Base-by-base conservation (phyloP, 2,888 invertebrate genomes). In the Iphiclides podalirius region DNA sequence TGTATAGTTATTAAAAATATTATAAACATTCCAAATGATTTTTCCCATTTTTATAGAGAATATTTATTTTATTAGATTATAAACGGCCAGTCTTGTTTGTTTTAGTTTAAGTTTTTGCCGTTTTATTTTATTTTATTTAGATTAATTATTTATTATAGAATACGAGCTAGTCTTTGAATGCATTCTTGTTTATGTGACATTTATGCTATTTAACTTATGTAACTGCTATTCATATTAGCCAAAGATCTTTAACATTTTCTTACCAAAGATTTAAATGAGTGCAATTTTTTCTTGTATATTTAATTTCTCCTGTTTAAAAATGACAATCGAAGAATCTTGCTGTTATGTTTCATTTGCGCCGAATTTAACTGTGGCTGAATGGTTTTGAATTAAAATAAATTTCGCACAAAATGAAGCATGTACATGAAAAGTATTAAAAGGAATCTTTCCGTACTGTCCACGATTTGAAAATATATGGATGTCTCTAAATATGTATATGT, bases 201-300 rank as follows among this genome's bases (percentile, higher is more conserved):
- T 3, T 43, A 13, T 28, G 26, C 26, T 11, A 13, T 26, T 11
- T 12, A 13, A 37, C 16, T 41, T 4, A 31, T 13, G n/a, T n/a
- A 17, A 31, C n/a, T n/a, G 9, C 20, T 33, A 11, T 26, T 35
- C 9, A 17, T n/a, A 40, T 4, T 4, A 42, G 33, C 42, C 48
- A 42, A 48, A 48, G 47, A 34, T n/a, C 8, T n/a, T 39, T 15
- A 4, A 39, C 12, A 43, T 11, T 47, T 45, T 33, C 13, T 46
- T 31, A 52, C 54, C 54, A 54, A 54, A 54, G 54, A 52, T 28
- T 28, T 47, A 12, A 33, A 14, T 40, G 37, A 39, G 54, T 54
- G 54, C 54, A 54, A 54, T 54, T 28, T 20, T 46, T 36, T 47
- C 13, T 40, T 33, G 26, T 39, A 38, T 43, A 35, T 15, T 14